phyloP scores from a whole-genome alignment of 1,140 invertebrate genomes.

The Glomeris maerens region DNA sequence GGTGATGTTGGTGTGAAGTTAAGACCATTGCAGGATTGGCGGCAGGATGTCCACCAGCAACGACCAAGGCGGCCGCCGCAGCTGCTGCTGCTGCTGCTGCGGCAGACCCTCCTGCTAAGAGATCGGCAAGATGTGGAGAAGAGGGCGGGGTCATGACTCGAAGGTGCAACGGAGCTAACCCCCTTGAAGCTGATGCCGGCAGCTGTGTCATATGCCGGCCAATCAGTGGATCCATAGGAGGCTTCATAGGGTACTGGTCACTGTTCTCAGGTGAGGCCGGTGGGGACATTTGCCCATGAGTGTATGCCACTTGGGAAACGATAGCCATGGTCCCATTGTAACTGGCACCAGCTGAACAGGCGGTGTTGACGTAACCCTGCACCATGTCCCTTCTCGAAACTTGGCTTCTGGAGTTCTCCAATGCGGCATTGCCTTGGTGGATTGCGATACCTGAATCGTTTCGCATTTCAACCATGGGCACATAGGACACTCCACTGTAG shows the following conservation, averaged over 20 bases:
- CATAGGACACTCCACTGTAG: too few relatives aligned
- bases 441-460: too few relatives aligned
- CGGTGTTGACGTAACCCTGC: too few relatives aligned
- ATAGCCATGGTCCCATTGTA: slow-evolving; percentile 22
- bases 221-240: background rate
- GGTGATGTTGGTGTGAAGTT: slow-evolving; percentile 5
- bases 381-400: too few relatives aligned
- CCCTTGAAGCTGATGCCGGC: background rate
- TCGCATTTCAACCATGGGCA: too few relatives aligned
- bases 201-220: too few relatives aligned
- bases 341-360: background rate
- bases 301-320: slow-evolving; percentile 22
- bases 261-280: slow-evolving; percentile 37
- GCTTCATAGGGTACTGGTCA: slow-evolving; percentile 12
- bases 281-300: slow-evolving; percentile 36
- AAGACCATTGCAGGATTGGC: slow-evolving; percentile 11
- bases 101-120: slow-evolving; percentile 22
- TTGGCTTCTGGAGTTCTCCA: too few relatives aligned
- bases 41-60: too few relatives aligned
- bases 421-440: too few relatives aligned
- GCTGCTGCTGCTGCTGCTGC: slow-evolving; percentile 20
- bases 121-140: slow-evolving; percentile 38
- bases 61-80: slow-evolving; percentile 10
- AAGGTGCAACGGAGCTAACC: slow-evolving; percentile 12
- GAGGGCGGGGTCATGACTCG: slow-evolving; percentile 40